Conservation (phyloP, 2,888 invertebrate genomes). For the Epicampocera succincta region DNA sequence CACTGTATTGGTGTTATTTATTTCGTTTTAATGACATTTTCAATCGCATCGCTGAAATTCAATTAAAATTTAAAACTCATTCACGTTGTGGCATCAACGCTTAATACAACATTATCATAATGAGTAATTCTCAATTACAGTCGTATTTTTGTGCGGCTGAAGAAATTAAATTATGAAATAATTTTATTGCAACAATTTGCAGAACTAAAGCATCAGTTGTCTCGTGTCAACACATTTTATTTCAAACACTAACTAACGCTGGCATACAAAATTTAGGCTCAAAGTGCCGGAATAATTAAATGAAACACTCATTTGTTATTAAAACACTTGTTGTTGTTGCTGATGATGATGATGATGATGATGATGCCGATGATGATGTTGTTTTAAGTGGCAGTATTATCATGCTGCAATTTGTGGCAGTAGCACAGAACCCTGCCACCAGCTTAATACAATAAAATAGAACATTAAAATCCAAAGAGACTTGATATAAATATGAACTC, state of each 20-base stretch:
- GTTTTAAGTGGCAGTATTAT: constrained; percentile 30
- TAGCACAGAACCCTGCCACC: constrained; percentile 14
- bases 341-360: too few species aligned
- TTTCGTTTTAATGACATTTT: constrained; percentile 1
- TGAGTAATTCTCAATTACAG: constrained; percentile 36
- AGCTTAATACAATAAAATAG: constrained; percentile 26
- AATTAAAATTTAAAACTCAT: constrained; percentile 24
- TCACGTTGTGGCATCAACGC: background rate
- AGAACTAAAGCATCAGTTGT: background rate
- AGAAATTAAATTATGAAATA: constrained; percentile 18
- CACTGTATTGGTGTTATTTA: background rate
- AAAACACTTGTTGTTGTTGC: constrained; percentile 57
- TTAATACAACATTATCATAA: constrained; percentile 22
- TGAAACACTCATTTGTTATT: constrained; percentile 28
- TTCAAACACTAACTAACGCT: background rate
- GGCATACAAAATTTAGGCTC: background rate
- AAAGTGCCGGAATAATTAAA: constrained; percentile 48
- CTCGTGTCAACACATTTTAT: background rate
- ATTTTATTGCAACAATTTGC: constrained; percentile 25
- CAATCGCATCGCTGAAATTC: constrained; percentile 18
- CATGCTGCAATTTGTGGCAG: constrained; percentile 19
- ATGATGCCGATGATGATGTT: too few species aligned
- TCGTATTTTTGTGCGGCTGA: background rate
- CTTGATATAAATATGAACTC: constrained; percentile 37
- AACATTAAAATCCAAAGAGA: constrained; percentile 55